A percentile compares a stretch with the other conserved stretches of the same genome.
These are phyloP conservation scores for Pollenia labialis DNA, from an alignment of 2,888 invertebrate species.

Conservation along the genomic window DNA sequence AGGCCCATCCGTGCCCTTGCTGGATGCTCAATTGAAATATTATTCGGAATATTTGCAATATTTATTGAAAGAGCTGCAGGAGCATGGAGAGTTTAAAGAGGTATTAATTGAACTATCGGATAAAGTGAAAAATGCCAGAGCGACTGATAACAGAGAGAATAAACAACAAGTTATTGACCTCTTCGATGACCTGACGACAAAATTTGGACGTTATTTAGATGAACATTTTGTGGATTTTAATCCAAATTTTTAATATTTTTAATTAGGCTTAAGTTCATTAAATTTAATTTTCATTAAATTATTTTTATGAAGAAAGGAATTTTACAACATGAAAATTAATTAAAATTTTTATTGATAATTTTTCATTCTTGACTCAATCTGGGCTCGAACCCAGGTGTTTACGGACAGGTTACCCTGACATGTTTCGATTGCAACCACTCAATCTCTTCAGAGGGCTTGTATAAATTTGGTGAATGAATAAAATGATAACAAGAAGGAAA, in stretches of 20 bases:
- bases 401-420: no score
- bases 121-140: conserved; percentile 53
- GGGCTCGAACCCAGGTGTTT: no score
- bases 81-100: conserved; percentile 25
- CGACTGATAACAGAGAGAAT: background rate
- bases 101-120: conserved; percentile 17
- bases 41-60: conserved; percentile 70
- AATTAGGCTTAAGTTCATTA: no score
- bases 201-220: conserved; percentile 73
- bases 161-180: conserved; percentile 63
- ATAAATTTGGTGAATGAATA: conserved; percentile 70
- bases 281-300: no score
- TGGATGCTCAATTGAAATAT: conserved; percentile 72
- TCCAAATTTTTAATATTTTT: no score
- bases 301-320: no score
- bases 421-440: no score
- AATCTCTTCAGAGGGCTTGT: no score
- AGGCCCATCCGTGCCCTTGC: conserved; percentile 48
- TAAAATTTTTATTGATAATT: no score
- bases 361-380: no score
- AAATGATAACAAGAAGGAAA: background rate
- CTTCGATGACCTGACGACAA: conserved; percentile 72
- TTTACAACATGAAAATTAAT: no score
- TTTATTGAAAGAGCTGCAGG: conserved; percentile 53
- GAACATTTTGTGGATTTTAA: conserved; percentile 72